Evolutionary conservation across 2,888 invertebrate genomes (phyloP), one percentile per base, ranked within the genome.

Genomic region (Peribatodes rhomboidaria): DNA sequence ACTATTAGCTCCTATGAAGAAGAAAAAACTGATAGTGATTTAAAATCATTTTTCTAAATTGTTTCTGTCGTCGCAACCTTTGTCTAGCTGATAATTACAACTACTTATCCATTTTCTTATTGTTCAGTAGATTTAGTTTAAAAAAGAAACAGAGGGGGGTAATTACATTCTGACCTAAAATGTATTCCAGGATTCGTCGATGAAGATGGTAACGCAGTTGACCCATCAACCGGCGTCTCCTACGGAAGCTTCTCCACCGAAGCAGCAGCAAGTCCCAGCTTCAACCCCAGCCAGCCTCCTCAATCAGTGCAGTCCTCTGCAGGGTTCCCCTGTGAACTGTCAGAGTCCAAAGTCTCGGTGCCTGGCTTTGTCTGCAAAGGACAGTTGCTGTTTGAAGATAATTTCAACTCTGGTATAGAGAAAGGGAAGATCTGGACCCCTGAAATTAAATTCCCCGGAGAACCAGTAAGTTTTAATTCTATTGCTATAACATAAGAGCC

Each of bases 361-460:
- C 84, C 88, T 14, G 88, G 87, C 0, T 86, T 85, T 20, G 80
- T 93, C 39, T 96, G 96, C 74, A 85, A 89, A 20, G 95, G 94
- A 0, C 93, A 94, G 70, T 79, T 95, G 35, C 85, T 97, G 33
- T 96, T 96, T 65, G 89, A 94, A 65, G 96, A 96, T 22, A 90
- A 94, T 53, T 96, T 96, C 73, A 89, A 93, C 57, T 73, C 75
- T 6, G 77, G 74, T 0, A 75, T 89, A 10, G 82, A 90, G 0
- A 90, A 94, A 62, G 87, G 90, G 0, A 88, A 88, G n/a, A 84
- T 89, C 27, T 96, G 95, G 95, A 93, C 87, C 8, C 88, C 92
- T 13, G 93, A 95, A 73, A 92, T 94, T 65, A 94, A 90, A 76
- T 95, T 95, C 78, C 92, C 95, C 13, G 93, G 92, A 0, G 92